Evolutionary conservation across 2,888 invertebrate genomes (phyloP).

Genomic region (Scaptomyza caliginosa): DNA sequence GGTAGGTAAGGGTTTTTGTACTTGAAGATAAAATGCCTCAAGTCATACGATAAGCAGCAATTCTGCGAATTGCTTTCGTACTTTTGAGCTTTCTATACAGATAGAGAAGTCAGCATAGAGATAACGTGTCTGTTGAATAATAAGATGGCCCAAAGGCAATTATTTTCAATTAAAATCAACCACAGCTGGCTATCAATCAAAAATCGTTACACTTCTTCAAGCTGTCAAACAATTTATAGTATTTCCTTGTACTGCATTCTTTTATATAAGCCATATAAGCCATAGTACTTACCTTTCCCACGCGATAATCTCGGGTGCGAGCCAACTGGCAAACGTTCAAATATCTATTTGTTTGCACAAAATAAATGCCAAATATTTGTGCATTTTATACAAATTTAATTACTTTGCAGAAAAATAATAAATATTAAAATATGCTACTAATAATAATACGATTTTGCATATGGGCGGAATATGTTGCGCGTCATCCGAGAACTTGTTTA

Average conservation of each 20-base stretch:
- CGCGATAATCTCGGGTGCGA: conserved; percentile 24
- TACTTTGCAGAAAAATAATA: conserved; percentile 31
- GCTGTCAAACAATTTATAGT: neutral
- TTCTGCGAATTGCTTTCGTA: conserved; percentile 18
- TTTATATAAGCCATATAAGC: conserved; percentile 5
- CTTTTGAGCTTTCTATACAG: too few species aligned
- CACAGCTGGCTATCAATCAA: neutral
- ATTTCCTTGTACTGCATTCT: neutral
- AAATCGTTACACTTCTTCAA: neutral
- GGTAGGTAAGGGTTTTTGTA: conserved; percentile 49
- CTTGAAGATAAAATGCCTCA: too few species aligned
- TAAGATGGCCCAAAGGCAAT: too few species aligned
- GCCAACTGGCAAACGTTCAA: conserved; percentile 64
- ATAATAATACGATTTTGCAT: conserved; percentile 34
- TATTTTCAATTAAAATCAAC: neutral
- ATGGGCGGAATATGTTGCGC: conserved; percentile 14
- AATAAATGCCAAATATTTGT: conserved; percentile 24
- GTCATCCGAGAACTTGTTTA: conserved; percentile 29
- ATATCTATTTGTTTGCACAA: conserved; percentile 17
- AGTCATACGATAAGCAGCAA: conserved; percentile 9
- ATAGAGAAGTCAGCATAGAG: too few species aligned
- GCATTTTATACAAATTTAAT: conserved; percentile 42
- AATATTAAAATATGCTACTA: neutral
- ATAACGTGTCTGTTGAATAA: too few species aligned
- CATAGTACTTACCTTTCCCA: conserved; percentile 67